Conservation (phyloP, 2,113 vertebrate genomes). For the Cyphomyrus discorhynchus region DNA sequence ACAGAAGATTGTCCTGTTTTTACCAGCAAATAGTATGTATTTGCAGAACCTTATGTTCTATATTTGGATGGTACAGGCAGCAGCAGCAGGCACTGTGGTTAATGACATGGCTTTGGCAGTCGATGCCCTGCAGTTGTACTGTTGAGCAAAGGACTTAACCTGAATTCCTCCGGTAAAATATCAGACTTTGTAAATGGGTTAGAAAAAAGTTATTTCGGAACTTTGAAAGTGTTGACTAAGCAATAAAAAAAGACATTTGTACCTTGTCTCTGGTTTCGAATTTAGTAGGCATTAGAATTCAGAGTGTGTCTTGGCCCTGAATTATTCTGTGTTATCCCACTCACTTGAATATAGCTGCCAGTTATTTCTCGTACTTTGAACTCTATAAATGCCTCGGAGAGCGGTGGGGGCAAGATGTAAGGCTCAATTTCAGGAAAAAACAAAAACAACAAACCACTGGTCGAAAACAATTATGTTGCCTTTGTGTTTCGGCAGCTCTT, state of each 20-base stretch:
- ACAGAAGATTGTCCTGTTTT: background rate
- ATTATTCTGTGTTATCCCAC: background rate
- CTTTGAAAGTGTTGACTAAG: constrained; percentile 3
- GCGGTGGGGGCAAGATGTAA: background rate
- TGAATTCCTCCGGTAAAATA: background rate
- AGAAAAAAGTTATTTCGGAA: background rate
- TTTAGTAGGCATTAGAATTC: background rate
- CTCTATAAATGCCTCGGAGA: background rate
- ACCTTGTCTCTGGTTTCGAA: background rate
- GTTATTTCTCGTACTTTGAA: constrained; percentile 1
- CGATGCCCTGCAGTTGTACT: background rate
- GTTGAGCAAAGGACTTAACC: background rate
- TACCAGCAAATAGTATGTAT: background rate
- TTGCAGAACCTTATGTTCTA: background rate
- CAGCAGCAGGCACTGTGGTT: background rate
- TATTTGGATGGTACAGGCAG: background rate
- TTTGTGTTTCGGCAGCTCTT: background rate
- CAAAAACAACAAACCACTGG: background rate
- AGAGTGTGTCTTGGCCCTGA: background rate
- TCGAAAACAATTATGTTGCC: background rate
- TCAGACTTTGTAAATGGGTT: constrained; percentile 1
- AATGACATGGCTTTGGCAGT: background rate
- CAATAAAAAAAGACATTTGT: constrained; percentile 3
- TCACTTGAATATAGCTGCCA: background rate
- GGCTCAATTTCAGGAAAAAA: background rate